Base-by-base conservation (phyloP, 2,113 vertebrate species). In the Anoplopoma fimbria region DNA sequence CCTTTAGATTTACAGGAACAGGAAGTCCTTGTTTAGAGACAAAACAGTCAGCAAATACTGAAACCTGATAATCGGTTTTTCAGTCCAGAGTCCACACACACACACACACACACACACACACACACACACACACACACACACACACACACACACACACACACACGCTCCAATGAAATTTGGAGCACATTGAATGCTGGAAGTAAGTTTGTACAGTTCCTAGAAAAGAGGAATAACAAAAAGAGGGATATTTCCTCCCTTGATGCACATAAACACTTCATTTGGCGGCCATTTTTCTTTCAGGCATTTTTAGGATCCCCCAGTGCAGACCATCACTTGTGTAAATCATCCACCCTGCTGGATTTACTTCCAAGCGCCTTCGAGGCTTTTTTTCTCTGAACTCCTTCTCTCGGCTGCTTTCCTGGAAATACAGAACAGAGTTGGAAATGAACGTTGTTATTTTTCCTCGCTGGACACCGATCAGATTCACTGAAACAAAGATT, bases 351-450 rank as follows among this genome's bases (percentile, higher is more conserved):
- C n/a, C n/a, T n/a, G n/a, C n/a, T n/a, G n/a, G n/a, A n/a, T 73
- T 73, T 47, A 1, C 76, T n/a, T n/a, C 63, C n/a, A n/a, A 65
- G 75, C 9, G 53, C 70, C 55, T 57, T 21, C 14, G 14, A 75
- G 71, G 58, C 33, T 76, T 79, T 76, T 79, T 27, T 63, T 62
- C 36, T 61, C 36, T 38, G 62, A 67, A 34, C 27, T 61, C 2
- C 15, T n/a, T n/a, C n/a, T 45, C 55, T 68, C 53, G n/a, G 53
- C 40, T 69, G 38, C 53, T 67, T 76, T 72, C 53, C 71, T 76
- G 79, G 75, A 67, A 82, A 71, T 40, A 65, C 0, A 62, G 27
- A 36, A 21, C 65, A 65, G 17, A 67, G 68, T 29, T 67, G 15
- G 64, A 47, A 63, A 51, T 70, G 0, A 2, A 64, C 49, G 27